A percentile compares a stretch with the other conserved stretches of the same genome.
These are phyloP conservation scores for Protonemura montana DNA, from an alignment of 2,888 invertebrate species.

Conservation along the genomic window DNA sequence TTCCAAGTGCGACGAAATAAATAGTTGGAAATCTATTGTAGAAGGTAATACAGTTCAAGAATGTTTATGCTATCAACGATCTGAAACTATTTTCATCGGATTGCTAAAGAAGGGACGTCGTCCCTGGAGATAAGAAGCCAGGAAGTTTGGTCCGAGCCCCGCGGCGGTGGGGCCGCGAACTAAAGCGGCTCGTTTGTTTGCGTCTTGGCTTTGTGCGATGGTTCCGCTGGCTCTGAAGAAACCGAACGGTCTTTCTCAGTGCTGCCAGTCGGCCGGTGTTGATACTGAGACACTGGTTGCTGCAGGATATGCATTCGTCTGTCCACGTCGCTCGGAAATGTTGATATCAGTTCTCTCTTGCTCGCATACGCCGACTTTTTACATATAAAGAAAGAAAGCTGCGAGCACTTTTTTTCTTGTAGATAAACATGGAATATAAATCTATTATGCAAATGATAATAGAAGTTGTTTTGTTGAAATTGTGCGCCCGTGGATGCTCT, in stretches of 20 bases:
- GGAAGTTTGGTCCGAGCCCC: not conserved
- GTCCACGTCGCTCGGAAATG: no score
- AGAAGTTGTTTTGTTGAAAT: not conserved
- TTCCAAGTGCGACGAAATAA: not conserved
- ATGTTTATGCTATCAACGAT: not conserved
- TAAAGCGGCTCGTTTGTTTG: not conserved
- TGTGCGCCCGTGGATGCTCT: no score
- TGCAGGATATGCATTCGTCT: no score
- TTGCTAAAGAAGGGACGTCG: not conserved
- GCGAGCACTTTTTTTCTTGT: not conserved
- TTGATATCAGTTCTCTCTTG: no score
- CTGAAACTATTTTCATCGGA: constrained; percentile 1
- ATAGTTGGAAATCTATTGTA: not conserved
- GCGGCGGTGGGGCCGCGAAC: not conserved
- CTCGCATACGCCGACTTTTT: not conserved
- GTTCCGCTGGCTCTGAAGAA: no score
- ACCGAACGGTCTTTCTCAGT: no score
- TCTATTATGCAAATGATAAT: constrained; percentile 16
- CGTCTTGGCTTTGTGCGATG: not conserved
- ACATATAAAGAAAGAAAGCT: not conserved
- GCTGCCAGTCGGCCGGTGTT: no score
- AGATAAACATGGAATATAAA: constrained; percentile 1
- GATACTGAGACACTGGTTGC: no score
- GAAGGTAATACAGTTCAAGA: constrained; percentile 8
- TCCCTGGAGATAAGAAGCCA: not conserved